A percentile compares a stretch with the other conserved stretches of the same genome.
Conservation (phyloP, 1,140 invertebrate genomes). For the Platorchestia sp. region DNA sequence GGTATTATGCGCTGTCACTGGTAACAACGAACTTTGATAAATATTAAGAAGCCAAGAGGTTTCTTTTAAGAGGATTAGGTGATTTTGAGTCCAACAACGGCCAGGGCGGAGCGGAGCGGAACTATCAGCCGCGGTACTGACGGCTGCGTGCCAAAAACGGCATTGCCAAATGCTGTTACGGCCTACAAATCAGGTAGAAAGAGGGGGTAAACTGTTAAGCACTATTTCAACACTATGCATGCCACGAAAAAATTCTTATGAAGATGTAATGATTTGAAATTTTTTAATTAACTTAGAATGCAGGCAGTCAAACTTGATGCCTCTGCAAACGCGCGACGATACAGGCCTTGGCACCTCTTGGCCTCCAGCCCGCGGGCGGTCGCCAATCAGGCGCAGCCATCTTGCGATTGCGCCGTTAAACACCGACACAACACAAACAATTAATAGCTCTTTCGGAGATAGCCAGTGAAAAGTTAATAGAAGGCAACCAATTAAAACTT, state of each 20-base stretch:
- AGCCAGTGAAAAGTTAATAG: background rate
- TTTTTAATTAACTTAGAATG: background rate
- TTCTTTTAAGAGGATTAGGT: too few species aligned
- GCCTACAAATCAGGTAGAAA: background rate
- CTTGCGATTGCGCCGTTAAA: background rate
- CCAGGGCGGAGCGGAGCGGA: background rate
- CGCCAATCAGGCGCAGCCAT: background rate
- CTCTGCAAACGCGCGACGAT: background rate
- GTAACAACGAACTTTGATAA: too few species aligned
- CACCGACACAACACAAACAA: conserved; percentile 8
- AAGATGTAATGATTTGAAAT: background rate
- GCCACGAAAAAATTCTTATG: background rate
- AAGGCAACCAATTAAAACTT: conserved; percentile 31
- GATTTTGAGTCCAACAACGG: background rate
- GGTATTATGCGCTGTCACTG: too few species aligned
- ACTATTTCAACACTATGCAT: background rate
- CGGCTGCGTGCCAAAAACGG: background rate
- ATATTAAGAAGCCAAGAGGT: too few species aligned
- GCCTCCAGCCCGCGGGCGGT: background rate
- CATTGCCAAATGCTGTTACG: background rate
- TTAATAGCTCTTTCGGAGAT: background rate
- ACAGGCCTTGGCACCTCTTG: background rate
- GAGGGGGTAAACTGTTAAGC: background rate
- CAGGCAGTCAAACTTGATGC: background rate
- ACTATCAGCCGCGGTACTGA: background rate